These are phyloP conservation scores for Chaunax sp. DNA, from an alignment of 2,797 vertebrate genomes.

Conservation along the genomic window DNA sequence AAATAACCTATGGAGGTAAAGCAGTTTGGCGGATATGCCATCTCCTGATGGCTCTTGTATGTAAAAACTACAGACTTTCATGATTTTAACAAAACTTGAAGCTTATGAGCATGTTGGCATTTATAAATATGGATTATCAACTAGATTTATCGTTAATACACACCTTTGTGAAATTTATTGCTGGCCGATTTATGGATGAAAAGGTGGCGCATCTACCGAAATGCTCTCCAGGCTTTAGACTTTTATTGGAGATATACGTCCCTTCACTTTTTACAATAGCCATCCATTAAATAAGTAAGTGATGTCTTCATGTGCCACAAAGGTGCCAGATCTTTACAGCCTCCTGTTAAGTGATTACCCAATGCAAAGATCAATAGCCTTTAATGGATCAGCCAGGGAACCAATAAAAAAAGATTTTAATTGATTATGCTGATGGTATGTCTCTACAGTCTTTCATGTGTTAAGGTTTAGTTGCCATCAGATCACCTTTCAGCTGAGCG, in stretches of 20 bases:
- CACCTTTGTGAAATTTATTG: constrained; percentile 25
- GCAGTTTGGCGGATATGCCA: too few relatives aligned
- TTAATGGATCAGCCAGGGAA: constrained; percentile 64
- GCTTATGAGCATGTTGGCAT: constrained; percentile 19
- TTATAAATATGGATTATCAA: constrained; percentile 50
- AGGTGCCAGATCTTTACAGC: constrained; percentile 57
- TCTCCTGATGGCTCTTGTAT: too few relatives aligned
- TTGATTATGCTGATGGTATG: constrained; percentile 64
- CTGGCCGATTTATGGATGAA: constrained; percentile 54
- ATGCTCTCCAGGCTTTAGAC: constrained; percentile 9
- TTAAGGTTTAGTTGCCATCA: constrained; percentile 33
- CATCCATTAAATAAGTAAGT: constrained; percentile 51
- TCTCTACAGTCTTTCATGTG: constrained; percentile 28
- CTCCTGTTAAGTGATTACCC: constrained; percentile 66
- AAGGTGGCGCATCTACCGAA: constrained; percentile 29
- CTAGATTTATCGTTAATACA: constrained; percentile 24
- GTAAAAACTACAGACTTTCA: constrained; percentile 7
- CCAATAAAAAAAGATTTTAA: constrained; percentile 65
- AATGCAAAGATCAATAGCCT: constrained; percentile 57
- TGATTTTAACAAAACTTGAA: constrained; percentile 11
- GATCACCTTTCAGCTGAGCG: constrained; percentile 50
- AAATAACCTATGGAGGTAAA: too few relatives aligned
- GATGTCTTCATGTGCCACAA: constrained; percentile 46
- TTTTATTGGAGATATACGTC: constrained; percentile 44
- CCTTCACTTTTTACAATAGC: constrained; percentile 50